These are phyloP conservation scores for Drosophila takahashii DNA, from an alignment of 1,140 invertebrate genomes.

Conservation along the genomic window DNA sequence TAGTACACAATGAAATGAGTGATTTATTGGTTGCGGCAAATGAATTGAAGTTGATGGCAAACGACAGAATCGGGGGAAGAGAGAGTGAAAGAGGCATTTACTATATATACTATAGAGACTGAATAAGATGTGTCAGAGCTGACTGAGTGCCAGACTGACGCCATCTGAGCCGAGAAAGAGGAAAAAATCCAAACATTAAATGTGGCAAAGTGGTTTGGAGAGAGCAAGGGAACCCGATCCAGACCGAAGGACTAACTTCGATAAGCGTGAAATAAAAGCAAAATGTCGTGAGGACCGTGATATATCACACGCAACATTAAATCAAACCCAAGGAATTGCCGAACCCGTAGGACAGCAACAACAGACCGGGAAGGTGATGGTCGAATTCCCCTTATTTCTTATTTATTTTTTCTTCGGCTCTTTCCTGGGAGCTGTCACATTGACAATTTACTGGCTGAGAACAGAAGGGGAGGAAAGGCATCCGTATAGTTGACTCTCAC, in stretches of 20 bases:
- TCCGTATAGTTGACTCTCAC: constrained; percentile 43
- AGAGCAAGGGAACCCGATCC: constrained; percentile 5
- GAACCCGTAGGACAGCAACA: constrained; percentile 27
- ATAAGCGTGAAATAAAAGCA: constrained; percentile 74
- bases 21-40: constrained; percentile 72
- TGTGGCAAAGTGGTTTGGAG: constrained; percentile 62
- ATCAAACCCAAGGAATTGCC: constrained; percentile 70
- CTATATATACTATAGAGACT: constrained; percentile 5
- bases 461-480: constrained; percentile 8
- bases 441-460: constrained; percentile 82
- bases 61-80: constrained; percentile 26
- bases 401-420: constrained; percentile 16
- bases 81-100: constrained; percentile 5
- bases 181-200: constrained; percentile 57
- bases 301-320: constrained; percentile 81
- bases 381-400: constrained; percentile 24
- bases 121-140: constrained; percentile 65
- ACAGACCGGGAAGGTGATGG: constrained; percentile 59
- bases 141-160: constrained; percentile 57
- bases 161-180: constrained; percentile 14
- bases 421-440: constrained; percentile 67
- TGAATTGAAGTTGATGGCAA: constrained; percentile 75
- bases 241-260: constrained; percentile 35
- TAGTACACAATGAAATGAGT: constrained; percentile 63
- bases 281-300: constrained; percentile 63